These are phyloP conservation scores for Ophion obscuratus DNA, from an alignment of 2,888 invertebrate species.

Conservation along the genomic window DNA sequence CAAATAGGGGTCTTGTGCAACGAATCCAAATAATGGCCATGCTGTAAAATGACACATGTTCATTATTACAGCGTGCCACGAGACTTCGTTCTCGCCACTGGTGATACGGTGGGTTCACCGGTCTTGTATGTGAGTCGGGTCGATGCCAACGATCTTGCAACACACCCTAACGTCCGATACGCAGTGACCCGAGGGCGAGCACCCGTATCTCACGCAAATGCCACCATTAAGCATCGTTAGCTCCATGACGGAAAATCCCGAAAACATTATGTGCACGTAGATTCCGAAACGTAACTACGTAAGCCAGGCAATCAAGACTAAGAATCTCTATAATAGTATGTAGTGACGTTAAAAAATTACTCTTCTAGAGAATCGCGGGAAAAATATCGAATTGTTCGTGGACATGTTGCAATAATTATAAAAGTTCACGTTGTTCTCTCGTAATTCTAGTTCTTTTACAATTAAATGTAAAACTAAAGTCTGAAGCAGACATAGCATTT, in stretches of 20 bases:
- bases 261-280: slow-evolving; percentile 6
- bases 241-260: slow-evolving; percentile 19
- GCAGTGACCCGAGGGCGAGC: slow-evolving; percentile 19
- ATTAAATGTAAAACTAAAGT: no score
- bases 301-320: background rate
- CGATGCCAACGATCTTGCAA: slow-evolving; percentile 66
- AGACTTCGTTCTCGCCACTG: background rate
- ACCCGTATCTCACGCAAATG: slow-evolving; percentile 39
- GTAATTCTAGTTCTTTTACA: no score
- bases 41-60: slow-evolving; percentile 45
- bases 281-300: slow-evolving; percentile 11
- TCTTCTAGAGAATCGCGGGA: background rate
- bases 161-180: slow-evolving; percentile 56
- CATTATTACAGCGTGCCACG: slow-evolving; percentile 26
- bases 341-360: background rate
- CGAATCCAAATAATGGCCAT: slow-evolving; percentile 13
- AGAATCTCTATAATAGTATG: background rate
- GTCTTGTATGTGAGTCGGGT: slow-evolving; percentile 35
- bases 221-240: slow-evolving; percentile 42
- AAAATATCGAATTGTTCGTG: no score
- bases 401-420: slow-evolving; percentile 3
- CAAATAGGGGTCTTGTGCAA: slow-evolving; percentile 4
- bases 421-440: no score
- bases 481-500: no score
- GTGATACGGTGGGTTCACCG: slow-evolving; percentile 19